Base-by-base conservation (phyloP, 2,113 vertebrate genomes). In the Paraplagusia blochii region DNA sequence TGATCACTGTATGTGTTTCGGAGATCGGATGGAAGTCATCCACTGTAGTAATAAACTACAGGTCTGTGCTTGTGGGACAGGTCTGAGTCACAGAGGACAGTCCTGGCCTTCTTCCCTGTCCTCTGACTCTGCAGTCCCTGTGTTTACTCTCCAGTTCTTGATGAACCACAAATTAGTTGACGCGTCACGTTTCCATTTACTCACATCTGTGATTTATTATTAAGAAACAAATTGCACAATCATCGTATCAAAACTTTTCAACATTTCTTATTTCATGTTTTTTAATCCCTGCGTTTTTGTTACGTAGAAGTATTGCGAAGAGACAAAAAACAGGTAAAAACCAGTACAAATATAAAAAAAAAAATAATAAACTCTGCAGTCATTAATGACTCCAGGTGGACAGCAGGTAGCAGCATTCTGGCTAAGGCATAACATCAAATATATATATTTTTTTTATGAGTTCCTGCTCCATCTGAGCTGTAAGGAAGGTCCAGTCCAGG, bases 321-420 rank as follows among this genome's bases (percentile, higher is more conserved):
- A 51, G 85, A 29, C 22, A 29, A 87, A 90, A 90, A 90, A 84
- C 1, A 44, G 8, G 72, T 36, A 59, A 12, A 58, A 63, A 38
- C 49, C 70, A 60, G 60, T 71, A 84, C 77, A 89, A 85, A 80
- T 66, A 39, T 40, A 83, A 45, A 44, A 70, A 69, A 48, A 38
- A 42, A 19, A 14, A 59, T 15, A 45, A 44, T 8, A 65, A 58
- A 63, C 61, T 52, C 12, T 62, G 39, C n/a, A 13, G 56, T 58
- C 12, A 49, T 59, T 52, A 43, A 61, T 46, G 76, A 66, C 79
- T 63, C 70, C 52, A 81, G 76, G 66, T 52, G 66, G 46, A 62
- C n/a, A 64, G 61, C 60, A 74, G 39, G 77, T 80, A 89, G 88
- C 88, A 93, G 92, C 89, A 89, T 83, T 91, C 87, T 84, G 63